Evolutionary conservation across 2,113 vertebrate species (phyloP).

Genomic region (Empidonax alnorum): DNA sequence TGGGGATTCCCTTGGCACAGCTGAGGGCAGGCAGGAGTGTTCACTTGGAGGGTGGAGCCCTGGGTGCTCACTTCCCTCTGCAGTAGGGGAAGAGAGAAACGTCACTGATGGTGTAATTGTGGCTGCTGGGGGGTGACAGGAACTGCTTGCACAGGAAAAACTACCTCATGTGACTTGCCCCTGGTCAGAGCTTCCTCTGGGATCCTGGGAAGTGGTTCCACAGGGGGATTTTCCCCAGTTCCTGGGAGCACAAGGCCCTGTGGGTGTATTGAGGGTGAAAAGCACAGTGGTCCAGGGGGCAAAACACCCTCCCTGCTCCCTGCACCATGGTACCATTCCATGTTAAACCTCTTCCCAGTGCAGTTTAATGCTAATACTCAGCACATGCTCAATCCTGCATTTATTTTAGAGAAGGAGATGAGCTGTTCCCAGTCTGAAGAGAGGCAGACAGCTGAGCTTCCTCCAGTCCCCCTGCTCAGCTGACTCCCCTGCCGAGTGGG

Average conservation of each 20-base stretch:
- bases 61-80: background rate
- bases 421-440: background rate
- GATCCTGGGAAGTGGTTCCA: background rate
- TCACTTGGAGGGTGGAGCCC: background rate
- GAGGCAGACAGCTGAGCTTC: background rate
- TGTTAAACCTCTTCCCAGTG: background rate
- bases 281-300: background rate
- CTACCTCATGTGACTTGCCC: accelerated
- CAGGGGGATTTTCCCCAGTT: background rate
- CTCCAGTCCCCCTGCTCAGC: background rate
- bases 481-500: background rate
- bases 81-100: background rate
- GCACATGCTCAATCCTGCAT: background rate
- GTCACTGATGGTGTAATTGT: accelerated
- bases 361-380: background rate
- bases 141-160: background rate
- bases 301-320: background rate
- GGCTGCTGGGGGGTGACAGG: background rate
- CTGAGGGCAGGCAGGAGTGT: background rate
- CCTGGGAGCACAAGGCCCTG: accelerated
- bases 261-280: background rate
- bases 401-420: background rate
- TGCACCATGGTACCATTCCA: accelerated
- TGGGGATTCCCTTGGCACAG: background rate
- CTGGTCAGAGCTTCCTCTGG: background rate